Conservation (phyloP, 2,113 vertebrate genomes). For the Pelodiscus sinensis region DNA sequence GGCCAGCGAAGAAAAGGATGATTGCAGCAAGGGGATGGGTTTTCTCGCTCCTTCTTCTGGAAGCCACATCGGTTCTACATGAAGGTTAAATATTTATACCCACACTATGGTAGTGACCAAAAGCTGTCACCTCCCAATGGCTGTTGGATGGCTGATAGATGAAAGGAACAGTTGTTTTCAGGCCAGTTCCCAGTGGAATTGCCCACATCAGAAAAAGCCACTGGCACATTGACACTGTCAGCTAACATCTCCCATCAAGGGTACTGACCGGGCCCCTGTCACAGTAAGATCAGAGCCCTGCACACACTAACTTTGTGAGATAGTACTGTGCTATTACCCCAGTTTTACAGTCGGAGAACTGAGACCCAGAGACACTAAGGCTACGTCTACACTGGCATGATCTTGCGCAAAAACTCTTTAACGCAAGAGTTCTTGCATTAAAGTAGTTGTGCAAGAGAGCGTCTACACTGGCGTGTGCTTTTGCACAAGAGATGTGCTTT, state of each 20-base stretch:
- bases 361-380: not conserved
- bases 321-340: not conserved
- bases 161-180: not conserved
- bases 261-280: not conserved
- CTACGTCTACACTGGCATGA: not conserved
- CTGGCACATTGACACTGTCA: not conserved
- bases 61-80: slow-evolving; percentile 21
- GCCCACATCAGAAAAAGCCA: not conserved
- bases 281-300: not conserved
- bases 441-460: no score
- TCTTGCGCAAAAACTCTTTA: no score
- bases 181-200: not conserved
- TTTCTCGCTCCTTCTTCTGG: slow-evolving; percentile 41
- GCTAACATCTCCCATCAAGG: not conserved
- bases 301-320: not conserved
- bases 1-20: not conserved
- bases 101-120: fast-evolving
- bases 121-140: not conserved
- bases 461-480: no score
- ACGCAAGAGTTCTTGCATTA: no score
- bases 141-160: not conserved
- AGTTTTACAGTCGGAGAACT: no score
- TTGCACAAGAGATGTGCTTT: no score
- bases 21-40: not conserved
- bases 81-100: not conserved